Evolutionary conservation across 2,797 vertebrate genomes (phyloP), one percentile per base, ranked within the genome.

Genomic region (Pangasius larnaudii): DNA sequence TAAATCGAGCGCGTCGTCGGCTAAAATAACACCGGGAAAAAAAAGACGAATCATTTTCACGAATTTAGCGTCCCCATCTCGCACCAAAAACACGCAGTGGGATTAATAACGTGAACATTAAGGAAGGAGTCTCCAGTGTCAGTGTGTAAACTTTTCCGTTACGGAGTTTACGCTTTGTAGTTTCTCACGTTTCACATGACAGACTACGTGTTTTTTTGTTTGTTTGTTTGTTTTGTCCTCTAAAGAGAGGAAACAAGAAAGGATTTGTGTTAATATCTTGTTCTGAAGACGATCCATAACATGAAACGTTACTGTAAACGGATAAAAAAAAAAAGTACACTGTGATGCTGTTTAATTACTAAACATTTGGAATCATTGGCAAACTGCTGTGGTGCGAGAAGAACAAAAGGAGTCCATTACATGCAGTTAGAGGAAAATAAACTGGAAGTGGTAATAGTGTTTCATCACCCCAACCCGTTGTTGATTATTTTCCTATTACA

Each of bases 121-220:
- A 59, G 56, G 53, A 59, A 80, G 56, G 78, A 80, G 78, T 58
- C 77, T 58, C 53, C 53, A 36, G 77, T 58, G 18, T 58, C 77
- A 36, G 53, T 2, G n/a, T 3, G 16, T 10, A 22, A 19, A 13
- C 36, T 0, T 71, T 18, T 24, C n/a, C 63, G 5, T 1, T 13
- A 30, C 1, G n/a, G n/a, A 5, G n/a, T 13, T 30, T 67, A 67
- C 9, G 2, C 18, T 72, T 42, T 24, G 27, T 42, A n/a, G 13
- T 33, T 67, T 67, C n/a, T 67, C 11, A 5, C 30, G n/a, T 67
- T 67, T 67, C 0, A 59, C 51, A 53, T 53, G 14, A 16, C 51
- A 53, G 2, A 22, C 19, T 1, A 59, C 1, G 6, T 61, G 58
- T 59, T 22, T 59, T 22, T 59, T 58, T 58, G n/a, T n/a, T n/a